Evolutionary conservation across 2,797 vertebrate species (phyloP), one percentile per base, ranked within the genome.

Genomic region (Pygocentrus nattereri): DNA sequence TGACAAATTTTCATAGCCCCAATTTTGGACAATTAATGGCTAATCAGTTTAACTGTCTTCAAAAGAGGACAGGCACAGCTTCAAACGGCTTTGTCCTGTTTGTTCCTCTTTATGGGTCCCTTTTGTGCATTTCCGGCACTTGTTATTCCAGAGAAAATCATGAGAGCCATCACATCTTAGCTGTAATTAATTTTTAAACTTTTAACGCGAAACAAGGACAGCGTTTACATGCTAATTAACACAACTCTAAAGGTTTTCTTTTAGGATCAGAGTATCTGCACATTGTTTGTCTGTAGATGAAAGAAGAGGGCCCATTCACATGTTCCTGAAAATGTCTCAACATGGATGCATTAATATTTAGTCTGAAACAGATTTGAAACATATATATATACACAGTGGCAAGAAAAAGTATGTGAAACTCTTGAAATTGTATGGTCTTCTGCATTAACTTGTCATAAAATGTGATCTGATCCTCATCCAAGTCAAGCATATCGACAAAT

Each of bases 221-320:
- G 58, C 56, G 68, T 83, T 81, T 78, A 59, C 64, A 76, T 81
- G 76, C 59, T 82, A 79, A 82, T 76, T 41, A 78, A 74, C 21
- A 19, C 34, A 18, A 16, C 1, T 49, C 5, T 19, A 1, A 12
- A 16, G 27, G 5, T 13, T 54, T 59, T 19, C 23, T 61, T 56
- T 67, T 31, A 69, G 27, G 23, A 76, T 77, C 74, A 76, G 62
- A 82, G 67, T 74, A 56, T 58, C 38, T 27, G 12, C 27, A 34
- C 44, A 12, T n/a, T n/a, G 25, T 50, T 64, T 50, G 59, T 65
- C 23, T 0, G 10, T 18, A n/a, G 23, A 34, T 31, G 31, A 15
- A 54, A 31, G 8, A 41, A 44, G 8, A 44, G 52, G 30, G 25
- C 50, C 34, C 15, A 12, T 71, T 71, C 44, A 19, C 47, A 50